Evolutionary conservation across 2,888 invertebrate genomes (phyloP), one percentile per base, ranked within the genome.

Genomic region (Pandemis cinnamomeana): DNA sequence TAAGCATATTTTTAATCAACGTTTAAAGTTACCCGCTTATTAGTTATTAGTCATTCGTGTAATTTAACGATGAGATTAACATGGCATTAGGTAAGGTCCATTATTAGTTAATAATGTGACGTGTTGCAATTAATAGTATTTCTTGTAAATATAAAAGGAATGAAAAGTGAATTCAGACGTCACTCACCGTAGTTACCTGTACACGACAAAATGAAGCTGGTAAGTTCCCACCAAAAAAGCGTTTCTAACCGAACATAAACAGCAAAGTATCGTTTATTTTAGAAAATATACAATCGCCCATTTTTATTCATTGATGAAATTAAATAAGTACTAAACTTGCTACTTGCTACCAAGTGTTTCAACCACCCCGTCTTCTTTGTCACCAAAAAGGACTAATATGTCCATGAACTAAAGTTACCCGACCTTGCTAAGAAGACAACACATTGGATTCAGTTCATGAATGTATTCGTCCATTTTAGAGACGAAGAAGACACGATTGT

Each of bases 201-300:
- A 46, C 46, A 11, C 63, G 36, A 55, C 66, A 82, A 81, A 73
- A 87, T 87, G 87, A 86, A 86, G 82, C 76, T 82, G 80, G 85
- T 86, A 77, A 82, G 83, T 77, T 41, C 20, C 13, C 13, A 51
- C 4, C 7, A 20, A 10, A 48, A 48, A 11, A 48, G 10, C 11
- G 3, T 48, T 48, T 48, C 11, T 48, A 48, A 11, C 44, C 27
- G 27, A 36, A 36, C 2, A 36, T 36, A 36, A 36, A 36, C 27
- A 36, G 27, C 27, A 44, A 44, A 44, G 44, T 44, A 44, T 36
- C 27, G 27, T 36, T 0, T n/a, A n/a, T n/a, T n/a, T n/a, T 4
- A 36, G 8, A 44, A 44, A 44, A 44, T 44, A 44, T 44, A 44
- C 44, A 2, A 44, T 44, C 44, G 7, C 44, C 2, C 10, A 44